Evolutionary conservation across 1,140 invertebrate species (phyloP).

Genomic region (Psilanteris sp.): DNA sequence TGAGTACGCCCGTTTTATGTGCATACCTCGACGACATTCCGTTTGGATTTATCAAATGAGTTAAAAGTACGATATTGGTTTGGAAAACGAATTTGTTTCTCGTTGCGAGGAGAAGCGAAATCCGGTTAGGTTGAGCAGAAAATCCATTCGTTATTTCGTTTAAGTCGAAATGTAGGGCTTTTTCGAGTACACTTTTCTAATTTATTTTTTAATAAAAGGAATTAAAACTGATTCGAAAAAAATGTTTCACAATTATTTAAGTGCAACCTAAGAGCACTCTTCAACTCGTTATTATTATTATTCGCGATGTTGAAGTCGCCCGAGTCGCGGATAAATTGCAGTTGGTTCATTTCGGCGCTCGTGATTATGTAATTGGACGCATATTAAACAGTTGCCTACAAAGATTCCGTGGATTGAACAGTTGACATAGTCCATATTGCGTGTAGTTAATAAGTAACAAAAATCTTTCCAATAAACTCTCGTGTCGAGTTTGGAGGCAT

Average conservation of each 20-base stretch:
- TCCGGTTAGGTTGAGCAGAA: not conserved
- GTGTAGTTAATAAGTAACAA: too few species aligned
- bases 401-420: too few species aligned
- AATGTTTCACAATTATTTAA: not conserved
- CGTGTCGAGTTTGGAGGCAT: too few species aligned
- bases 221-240: not conserved
- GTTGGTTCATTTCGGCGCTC: too few species aligned
- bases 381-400: too few species aligned
- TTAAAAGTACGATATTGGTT: slow-evolving; percentile 9
- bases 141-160: slow-evolving; percentile 6
- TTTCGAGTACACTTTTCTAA: not conserved
- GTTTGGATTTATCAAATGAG: slow-evolving; percentile 2
- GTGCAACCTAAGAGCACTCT: too few species aligned
- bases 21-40: not conserved
- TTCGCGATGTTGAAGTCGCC: too few species aligned
- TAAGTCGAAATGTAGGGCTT: not conserved
- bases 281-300: too few species aligned
- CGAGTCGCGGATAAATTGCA: too few species aligned
- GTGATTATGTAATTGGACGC: too few species aligned
- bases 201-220: not conserved
- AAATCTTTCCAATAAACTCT: too few species aligned
- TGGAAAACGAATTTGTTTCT: slow-evolving; percentile 1
- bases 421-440: too few species aligned
- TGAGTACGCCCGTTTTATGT: slow-evolving; percentile 4
- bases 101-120: not conserved